Conservation (phyloP, 2,888 invertebrate genomes). For the Caenorhabditis sulstoni region DNA sequence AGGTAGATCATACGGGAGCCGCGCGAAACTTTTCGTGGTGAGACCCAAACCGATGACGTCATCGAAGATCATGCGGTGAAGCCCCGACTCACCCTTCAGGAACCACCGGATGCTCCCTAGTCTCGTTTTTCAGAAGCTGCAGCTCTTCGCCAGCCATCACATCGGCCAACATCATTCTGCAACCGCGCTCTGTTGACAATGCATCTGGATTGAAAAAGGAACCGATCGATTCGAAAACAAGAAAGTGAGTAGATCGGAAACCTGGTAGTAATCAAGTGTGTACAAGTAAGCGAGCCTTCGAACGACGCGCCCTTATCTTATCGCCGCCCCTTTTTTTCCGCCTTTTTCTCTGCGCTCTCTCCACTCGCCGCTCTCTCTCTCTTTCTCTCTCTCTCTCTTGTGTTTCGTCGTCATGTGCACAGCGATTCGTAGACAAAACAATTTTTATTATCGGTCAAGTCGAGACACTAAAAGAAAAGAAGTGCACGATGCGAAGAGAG, state of each 20-base stretch:
- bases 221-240: neutral
- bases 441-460: neutral
- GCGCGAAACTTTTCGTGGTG: too few species aligned
- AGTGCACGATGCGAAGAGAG: neutral
- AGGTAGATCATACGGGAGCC: too few species aligned
- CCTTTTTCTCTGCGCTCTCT: conserved; percentile 4
- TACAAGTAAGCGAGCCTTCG: neutral
- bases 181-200: neutral
- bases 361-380: too few species aligned
- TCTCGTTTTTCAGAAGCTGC: conserved; percentile 10
- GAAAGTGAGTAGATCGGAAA: neutral
- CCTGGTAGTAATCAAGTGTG: too few species aligned
- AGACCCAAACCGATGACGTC: too few species aligned
- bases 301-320: neutral
- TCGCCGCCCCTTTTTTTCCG: neutral
- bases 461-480: conserved; percentile 7
- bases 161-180: conserved; percentile 45
- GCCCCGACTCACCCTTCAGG: conserved; percentile 30
- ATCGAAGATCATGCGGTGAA: too few species aligned
- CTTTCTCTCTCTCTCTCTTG: neutral
- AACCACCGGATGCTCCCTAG: conserved; percentile 8
- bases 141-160: conserved; percentile 20
- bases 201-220: neutral
- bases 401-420: neutral
- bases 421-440: neutral